Percentiles rank a stretch among this genome's conserved stretches.
Conservation (phyloP, 2,113 vertebrate genomes). For the Ptilonorhynchus violaceus region DNA sequence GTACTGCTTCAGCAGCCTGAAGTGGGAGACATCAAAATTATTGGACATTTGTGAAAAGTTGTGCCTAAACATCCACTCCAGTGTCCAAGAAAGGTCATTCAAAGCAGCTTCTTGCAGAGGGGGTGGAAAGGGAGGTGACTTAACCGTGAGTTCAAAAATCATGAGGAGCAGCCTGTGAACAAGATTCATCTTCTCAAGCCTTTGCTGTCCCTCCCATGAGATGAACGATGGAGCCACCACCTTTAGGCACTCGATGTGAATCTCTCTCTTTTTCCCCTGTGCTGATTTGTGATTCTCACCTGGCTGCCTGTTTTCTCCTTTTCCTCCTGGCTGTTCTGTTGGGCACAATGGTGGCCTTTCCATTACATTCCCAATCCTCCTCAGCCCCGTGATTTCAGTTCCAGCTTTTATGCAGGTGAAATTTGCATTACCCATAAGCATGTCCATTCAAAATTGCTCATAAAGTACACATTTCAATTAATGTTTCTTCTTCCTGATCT, state of each 20-base stretch:
- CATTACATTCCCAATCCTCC: background rate
- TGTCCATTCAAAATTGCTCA: background rate
- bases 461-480: background rate
- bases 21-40: background rate
- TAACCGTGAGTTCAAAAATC: background rate
- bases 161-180: background rate
- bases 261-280: background rate
- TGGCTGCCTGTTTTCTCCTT: background rate
- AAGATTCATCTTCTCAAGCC: background rate
- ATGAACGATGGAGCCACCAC: background rate
- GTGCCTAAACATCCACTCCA: background rate
- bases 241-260: background rate
- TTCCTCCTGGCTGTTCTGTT: background rate
- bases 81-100: background rate
- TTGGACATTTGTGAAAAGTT: background rate
- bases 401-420: background rate
- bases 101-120: background rate
- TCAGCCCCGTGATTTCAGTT: background rate
- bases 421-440: background rate
- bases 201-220: background rate
- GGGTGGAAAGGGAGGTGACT: background rate
- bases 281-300: background rate
- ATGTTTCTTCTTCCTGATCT: background rate
- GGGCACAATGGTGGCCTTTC: background rate
- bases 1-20: background rate